A percentile compares a stretch with the other conserved stretches of the same genome.
Conservation (phyloP, 2,888 invertebrate genomes). For the Tipula vernalis region DNA sequence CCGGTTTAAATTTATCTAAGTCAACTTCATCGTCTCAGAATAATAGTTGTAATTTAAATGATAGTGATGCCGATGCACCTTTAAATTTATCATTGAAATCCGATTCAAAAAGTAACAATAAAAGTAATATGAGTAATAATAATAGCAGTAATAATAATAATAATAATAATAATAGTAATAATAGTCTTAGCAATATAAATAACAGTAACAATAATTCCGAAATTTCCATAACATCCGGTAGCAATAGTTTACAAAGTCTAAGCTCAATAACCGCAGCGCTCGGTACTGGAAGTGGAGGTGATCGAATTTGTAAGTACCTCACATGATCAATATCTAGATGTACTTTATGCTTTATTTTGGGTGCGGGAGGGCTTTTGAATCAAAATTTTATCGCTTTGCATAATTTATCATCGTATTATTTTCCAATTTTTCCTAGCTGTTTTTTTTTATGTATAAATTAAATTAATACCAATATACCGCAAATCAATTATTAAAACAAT, state of each 20-base stretch:
- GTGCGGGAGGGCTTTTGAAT: neutral
- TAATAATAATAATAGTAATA: conserved; percentile 21
- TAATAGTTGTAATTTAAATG: conserved; percentile 26
- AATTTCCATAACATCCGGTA: conserved; percentile 14
- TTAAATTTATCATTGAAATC: conserved; percentile 75
- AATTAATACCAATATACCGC: neutral
- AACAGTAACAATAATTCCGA: conserved; percentile 15
- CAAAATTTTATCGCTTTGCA: neutral
- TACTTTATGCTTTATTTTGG: neutral
- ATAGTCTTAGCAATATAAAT: conserved; percentile 15
- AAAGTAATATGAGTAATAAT: conserved; percentile 16
- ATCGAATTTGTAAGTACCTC: conserved; percentile 18
- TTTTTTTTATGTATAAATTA: neutral
- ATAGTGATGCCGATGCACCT: conserved; percentile 58
- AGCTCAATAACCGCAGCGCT: conserved; percentile 35
- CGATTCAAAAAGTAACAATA: conserved; percentile 25
- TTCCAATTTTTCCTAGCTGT: neutral
- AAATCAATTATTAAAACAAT: neutral
- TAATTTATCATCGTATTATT: neutral
- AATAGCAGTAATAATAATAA: neutral
- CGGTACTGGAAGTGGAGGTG: conserved; percentile 26
- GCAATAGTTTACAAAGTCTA: conserved; percentile 32
- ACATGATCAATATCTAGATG: neutral
- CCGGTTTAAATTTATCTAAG: conserved; percentile 32
- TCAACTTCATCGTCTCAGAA: conserved; percentile 21